phyloP scores from a whole-genome alignment of 2,113 vertebrate genomes.

The Aegithalos caudatus region DNA sequence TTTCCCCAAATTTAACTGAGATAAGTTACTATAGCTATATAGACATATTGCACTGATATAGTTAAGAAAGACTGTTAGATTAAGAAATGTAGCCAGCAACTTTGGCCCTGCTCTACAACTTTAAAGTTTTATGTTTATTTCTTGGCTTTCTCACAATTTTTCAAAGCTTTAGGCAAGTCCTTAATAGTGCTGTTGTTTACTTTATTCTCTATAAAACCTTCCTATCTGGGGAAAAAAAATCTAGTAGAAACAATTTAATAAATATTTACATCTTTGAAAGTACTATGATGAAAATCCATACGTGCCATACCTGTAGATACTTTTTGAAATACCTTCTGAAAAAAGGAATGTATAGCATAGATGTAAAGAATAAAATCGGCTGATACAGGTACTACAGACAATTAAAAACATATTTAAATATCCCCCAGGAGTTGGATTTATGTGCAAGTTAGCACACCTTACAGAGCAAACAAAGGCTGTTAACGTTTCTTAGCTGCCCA shows the following conservation, averaged over 20 bases:
- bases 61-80: background rate
- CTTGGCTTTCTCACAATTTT: background rate
- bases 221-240: background rate
- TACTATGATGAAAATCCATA: background rate
- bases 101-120: background rate
- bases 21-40: background rate
- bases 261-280: background rate
- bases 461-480: background rate
- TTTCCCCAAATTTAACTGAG: background rate
- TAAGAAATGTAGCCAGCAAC: background rate
- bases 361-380: background rate
- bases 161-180: background rate
- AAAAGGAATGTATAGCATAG: background rate
- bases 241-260: background rate
- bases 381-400: background rate
- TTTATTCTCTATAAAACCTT: background rate
- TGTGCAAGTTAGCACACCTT: background rate
- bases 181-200: background rate
- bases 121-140: background rate
- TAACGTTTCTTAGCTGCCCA: background rate
- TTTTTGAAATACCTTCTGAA: background rate
- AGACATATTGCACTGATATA: background rate
- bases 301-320: background rate
- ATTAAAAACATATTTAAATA: background rate
- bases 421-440: background rate